Conservation (phyloP, 1,140 invertebrate genomes). For the Plutomurus gul region DNA sequence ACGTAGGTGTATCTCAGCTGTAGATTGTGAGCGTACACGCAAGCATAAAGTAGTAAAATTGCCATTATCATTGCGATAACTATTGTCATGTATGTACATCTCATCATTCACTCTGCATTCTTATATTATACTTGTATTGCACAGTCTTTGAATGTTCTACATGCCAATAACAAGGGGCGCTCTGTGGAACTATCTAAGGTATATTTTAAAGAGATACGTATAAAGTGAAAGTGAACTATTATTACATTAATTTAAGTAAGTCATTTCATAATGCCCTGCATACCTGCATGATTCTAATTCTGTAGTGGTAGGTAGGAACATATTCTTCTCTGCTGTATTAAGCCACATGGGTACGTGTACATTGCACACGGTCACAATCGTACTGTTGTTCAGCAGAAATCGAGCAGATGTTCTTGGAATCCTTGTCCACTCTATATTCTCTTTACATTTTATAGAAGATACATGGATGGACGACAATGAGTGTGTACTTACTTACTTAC, state of each 20-base stretch:
- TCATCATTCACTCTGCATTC: neutral
- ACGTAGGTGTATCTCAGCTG: neutral
- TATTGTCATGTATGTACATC: constrained; percentile 8
- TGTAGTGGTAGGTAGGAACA: too few relatives aligned
- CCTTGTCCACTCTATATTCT: neutral
- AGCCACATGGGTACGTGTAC: too few relatives aligned
- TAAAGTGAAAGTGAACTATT: constrained; percentile 28
- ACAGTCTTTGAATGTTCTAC: neutral
- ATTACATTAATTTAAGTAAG: neutral
- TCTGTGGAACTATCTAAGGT: too few relatives aligned
- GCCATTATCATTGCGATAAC: constrained; percentile 12
- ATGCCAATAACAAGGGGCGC: neutral
- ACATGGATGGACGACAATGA: too few relatives aligned
- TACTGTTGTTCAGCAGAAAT: neutral
- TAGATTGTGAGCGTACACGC: neutral
- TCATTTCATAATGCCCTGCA: neutral
- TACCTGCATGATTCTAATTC: too few relatives aligned
- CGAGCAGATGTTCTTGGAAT: constrained; percentile 21
- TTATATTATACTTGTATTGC: neutral
- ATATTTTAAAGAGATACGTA: too few relatives aligned
- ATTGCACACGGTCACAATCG: too few relatives aligned
- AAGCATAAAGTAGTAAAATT: neutral
- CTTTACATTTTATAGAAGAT: neutral
- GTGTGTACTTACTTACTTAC: too few relatives aligned
- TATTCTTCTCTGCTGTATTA: too few relatives aligned